phyloP scores from a whole-genome alignment of 2,888 invertebrate species.

The Pristionchus arcanus region DNA sequence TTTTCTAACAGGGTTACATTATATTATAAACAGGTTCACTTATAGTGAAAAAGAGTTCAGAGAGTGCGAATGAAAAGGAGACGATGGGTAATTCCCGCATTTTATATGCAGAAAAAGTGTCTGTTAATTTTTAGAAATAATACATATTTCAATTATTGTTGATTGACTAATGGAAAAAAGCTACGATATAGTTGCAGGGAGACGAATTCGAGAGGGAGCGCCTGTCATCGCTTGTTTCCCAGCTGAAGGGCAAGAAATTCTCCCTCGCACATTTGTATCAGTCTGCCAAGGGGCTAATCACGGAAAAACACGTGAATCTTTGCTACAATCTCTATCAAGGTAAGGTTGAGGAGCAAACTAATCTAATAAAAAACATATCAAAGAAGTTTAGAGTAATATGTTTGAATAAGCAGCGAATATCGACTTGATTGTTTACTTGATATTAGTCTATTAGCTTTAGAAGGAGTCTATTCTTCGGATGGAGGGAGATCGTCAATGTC shows the following conservation, averaged over 20 bases:
- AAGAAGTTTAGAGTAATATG: too few species aligned
- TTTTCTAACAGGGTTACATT: neutral
- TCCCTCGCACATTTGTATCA: constrained; percentile 68
- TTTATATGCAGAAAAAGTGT: too few species aligned
- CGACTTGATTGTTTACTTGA: neutral
- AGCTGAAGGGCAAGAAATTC: constrained; percentile 64
- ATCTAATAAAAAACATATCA: too few species aligned
- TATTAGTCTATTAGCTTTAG: neutral
- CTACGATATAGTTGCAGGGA: constrained; percentile 60
- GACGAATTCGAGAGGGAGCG: constrained; percentile 68
- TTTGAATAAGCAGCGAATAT: too few species aligned
- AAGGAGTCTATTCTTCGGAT: constrained; percentile 49
- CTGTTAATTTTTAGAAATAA: too few species aligned
- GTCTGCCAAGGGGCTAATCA: constrained; percentile 64
- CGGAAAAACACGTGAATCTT: constrained; percentile 64
- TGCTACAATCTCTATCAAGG: constrained; percentile 59
- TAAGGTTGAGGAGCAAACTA: neutral
- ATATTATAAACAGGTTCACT: too few species aligned
- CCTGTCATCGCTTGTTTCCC: constrained; percentile 61
- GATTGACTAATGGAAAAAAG: too few species aligned
- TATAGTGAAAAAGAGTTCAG: neutral
- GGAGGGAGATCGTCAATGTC: constrained; percentile 17
- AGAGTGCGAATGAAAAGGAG: neutral
- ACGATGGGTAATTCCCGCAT: too few species aligned
- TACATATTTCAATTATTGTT: too few species aligned